These are phyloP conservation scores for Diphyllodes magnificus DNA, from an alignment of 2,113 vertebrate species.

Conservation along the genomic window DNA sequence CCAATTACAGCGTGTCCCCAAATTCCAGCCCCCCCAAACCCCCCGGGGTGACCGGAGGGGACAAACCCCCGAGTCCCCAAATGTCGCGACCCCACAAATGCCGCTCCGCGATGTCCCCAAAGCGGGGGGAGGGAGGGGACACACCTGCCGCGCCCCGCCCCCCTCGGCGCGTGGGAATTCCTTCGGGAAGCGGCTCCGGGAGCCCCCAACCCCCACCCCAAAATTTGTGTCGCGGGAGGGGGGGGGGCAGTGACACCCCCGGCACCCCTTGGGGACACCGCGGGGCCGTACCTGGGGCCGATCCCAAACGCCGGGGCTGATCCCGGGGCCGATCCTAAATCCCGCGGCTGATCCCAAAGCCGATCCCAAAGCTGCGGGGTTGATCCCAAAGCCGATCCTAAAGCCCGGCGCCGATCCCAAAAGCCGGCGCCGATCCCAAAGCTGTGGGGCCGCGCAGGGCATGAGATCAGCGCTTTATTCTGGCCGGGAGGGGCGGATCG, in stretches of 20 bases:
- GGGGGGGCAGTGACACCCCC: not conserved
- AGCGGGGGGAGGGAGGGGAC: not conserved
- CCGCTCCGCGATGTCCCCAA: not conserved
- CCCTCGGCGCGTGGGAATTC: not conserved
- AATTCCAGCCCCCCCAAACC: not conserved
- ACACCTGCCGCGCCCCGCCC: not conserved
- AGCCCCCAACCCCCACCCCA: not conserved
- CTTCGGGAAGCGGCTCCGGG: not conserved
- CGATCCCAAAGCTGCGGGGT: not conserved
- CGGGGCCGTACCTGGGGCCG: not conserved
- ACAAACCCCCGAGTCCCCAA: not conserved
- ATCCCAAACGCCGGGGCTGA: not conserved
- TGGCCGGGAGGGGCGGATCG: not conserved
- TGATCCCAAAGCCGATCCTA: not conserved
- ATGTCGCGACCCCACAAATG: not conserved
- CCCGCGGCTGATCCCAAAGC: fast-evolving
- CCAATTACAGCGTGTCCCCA: not conserved
- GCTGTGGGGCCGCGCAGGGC: not conserved
- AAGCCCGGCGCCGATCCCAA: not conserved
- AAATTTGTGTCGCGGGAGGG: fast-evolving
- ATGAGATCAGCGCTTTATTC: not conserved
- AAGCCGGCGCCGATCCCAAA: not conserved
- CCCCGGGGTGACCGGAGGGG: not conserved
- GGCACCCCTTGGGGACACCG: not conserved
- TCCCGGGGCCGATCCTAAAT: not conserved